Evolutionary conservation across 1,140 invertebrate species (phyloP), one percentile per base, ranked within the genome.

Genomic region (Adelges cooleyi): DNA sequence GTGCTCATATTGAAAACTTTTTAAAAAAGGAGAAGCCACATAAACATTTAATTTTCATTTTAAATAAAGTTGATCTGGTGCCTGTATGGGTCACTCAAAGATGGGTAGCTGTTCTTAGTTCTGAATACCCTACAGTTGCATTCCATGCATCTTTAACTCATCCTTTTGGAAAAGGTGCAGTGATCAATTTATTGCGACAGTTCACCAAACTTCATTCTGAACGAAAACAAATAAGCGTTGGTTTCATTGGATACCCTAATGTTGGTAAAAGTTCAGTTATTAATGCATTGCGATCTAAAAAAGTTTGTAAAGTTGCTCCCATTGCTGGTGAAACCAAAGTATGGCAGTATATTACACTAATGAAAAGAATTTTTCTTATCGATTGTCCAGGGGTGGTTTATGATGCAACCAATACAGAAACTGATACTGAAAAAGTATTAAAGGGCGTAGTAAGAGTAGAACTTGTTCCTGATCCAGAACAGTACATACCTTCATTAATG

Each of bases 311-410:
- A 76, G 94, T 98, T 3, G 96, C 97, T 11, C 97, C 97, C 8
- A 92, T 99, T 72, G 95, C 97, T 68, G 97, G 97, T 8, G 96
- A 99, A 80, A 99, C 97, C 0, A 99, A 99, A 82, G 91, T 95
- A 1, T 99, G 97, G 97, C 97, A 99, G 74, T 99, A 99, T 73
- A 95, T 99, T 51, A 97, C 95, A 1, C 75, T 99, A 23, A 99
- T 99, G 95, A 85, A 86, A 69, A 81, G 90, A 69, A 98, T 99
- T 71, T 99, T 92, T 73, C 77, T 99, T 4, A 98, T 99, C 69
- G 97, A 99, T 80, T 99, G 96, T 80, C 97, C 97, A 22, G 97
- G 96, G 46, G 87, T 99, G 68, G 97, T 99, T 22, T 96, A 98
- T 79, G 93, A 94, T 13, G 88, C 88, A 3, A 83, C 86, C 44